Evolutionary conservation across 2,113 vertebrate species (phyloP), one percentile per base, ranked within the genome.

Genomic region (Thomomys bottae): DNA sequence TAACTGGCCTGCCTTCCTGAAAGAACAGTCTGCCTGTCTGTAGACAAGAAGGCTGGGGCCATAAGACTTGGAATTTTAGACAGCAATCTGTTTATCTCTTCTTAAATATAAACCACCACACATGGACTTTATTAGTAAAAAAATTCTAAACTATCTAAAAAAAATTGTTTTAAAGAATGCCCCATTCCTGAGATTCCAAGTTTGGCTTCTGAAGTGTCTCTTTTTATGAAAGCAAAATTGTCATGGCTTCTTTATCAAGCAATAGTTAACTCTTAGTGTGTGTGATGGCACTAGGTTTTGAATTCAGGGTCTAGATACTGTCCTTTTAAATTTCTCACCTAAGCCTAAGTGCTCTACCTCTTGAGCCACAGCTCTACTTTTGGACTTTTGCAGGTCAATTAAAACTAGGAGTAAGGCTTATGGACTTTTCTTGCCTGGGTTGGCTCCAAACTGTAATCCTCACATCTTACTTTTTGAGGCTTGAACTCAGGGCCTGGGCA

Each of bases 221-320:
- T 34, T 54, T 54, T 84, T 36, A 71, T 5, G 54, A 67, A n/a
- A 80, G 23, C 17, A 45, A 67, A 71, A 85, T 1, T 17, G 30
- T 20, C 90, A 76, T 14, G 61, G 72, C 66, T 96, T 93, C 92
- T 91, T 94, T 92, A 84, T 67, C 87, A 94, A 87, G 79, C 72
- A 90, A 40, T 30, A 91, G 95, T 94, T 87, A 88, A 90, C 59
- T 61, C 49, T 54, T 54, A 14, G 49, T 54, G 49, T 54, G 12
- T 54, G 11, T 54, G 49, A 8, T 54, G 49, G 49, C 15, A 54
- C 49, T 54, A 54, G 49, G 49, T 8, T 54, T 8, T 54, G 49
- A 54, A 54, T 14, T 54, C 49, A 54, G n/a, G n/a, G 49, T 54
- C 49, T 54, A 54, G 11, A 14, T 14, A 14, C 49, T 54, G 49